Evolutionary conservation across 2,113 vertebrate genomes (phyloP).

Genomic region (Azemiops feae): DNA sequence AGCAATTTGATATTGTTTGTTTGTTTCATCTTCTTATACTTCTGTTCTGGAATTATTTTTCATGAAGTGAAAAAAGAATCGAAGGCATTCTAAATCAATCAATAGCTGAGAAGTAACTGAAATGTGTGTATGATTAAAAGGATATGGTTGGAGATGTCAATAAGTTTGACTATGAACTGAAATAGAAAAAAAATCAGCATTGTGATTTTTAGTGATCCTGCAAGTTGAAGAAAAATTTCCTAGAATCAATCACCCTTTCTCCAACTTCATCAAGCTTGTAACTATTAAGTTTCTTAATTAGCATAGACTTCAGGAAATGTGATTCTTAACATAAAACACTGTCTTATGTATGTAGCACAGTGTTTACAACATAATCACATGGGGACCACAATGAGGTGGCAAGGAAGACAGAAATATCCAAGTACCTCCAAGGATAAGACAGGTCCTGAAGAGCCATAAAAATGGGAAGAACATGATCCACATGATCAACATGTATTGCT

Average conservation of each 20-base stretch:
- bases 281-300: not conserved
- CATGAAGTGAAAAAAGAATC: not conserved
- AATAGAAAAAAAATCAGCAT: not conserved
- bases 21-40: not conserved
- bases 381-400: too few species aligned
- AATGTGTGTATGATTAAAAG: not conserved
- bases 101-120: not conserved
- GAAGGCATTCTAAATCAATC: not conserved
- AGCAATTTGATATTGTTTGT: not conserved
- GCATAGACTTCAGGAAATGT: not conserved
- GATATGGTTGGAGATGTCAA: not conserved
- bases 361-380: too few species aligned
- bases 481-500: too few species aligned
- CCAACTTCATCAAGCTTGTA: too few species aligned
- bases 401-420: too few species aligned
- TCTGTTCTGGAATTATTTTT: not conserved
- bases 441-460: not conserved
- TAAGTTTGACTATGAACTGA: not conserved
- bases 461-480: not conserved
- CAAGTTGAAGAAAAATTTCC: not conserved
- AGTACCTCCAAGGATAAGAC: too few species aligned
- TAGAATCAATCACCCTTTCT: not conserved
- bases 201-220: not conserved
- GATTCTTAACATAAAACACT: not conserved
- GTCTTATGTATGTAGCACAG: not conserved